Conservation (phyloP, 2,113 vertebrate species). For the Muscicapa adusta region DNA sequence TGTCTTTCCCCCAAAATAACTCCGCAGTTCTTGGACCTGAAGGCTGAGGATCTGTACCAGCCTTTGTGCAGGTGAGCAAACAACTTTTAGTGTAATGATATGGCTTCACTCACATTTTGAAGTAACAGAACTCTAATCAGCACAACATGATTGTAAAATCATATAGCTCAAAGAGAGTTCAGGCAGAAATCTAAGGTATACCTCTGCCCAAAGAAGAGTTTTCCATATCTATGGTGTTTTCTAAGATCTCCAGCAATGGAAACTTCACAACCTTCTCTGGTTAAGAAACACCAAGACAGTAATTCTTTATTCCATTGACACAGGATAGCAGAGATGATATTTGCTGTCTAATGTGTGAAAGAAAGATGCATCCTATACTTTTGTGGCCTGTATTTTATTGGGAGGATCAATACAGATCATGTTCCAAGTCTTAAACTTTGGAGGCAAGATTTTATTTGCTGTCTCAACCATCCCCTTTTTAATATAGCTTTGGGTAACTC, state of each 20-base stretch:
- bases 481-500: background rate
- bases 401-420: background rate
- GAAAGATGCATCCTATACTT: background rate
- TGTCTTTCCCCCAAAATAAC: background rate
- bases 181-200: background rate
- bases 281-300: background rate
- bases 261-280: background rate
- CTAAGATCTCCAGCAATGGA: background rate
- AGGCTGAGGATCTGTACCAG: background rate
- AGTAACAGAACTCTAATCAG: background rate
- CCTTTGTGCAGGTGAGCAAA: background rate
- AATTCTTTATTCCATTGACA: background rate
- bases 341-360: background rate
- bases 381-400: background rate
- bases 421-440: background rate
- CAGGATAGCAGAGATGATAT: background rate
- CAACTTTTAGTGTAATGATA: background rate
- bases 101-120: background rate
- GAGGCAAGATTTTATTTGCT: background rate
- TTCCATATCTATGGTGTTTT: too few species aligned
- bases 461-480: background rate
- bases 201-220: background rate
- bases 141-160: background rate
- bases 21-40: background rate
- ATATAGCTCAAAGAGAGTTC: background rate